Evolutionary conservation across 1,140 invertebrate genomes (phyloP), one percentile per base, ranked within the genome.

Genomic region (Brachionus koreanus): DNA sequence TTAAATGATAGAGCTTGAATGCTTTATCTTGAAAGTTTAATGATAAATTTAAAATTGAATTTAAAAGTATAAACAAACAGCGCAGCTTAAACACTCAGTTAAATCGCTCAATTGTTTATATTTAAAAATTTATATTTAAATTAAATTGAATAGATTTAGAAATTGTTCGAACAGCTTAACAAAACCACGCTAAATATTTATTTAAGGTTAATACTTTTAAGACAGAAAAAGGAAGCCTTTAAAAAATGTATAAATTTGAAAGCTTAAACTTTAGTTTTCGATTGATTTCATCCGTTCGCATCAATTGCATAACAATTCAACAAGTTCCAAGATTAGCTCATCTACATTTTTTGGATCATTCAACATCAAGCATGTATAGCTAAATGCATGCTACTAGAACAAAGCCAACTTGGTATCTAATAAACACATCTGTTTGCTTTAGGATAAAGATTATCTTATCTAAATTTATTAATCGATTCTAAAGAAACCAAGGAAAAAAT

Each of bases 381-480:
- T 57, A 57, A 9, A 19, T 57, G 49, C 49, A 57, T 25, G 49
- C 49, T 23, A 65, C 63, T 65, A 37, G 33, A 33, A 33, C 10
- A 29, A 65, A 65, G 63, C 25, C 33, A 65, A 65, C 63, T 65
- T 65, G 16, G 65, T 69, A 69, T 69, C 65, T 69, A 19, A 69
- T 69, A 69, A 69, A 69, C 65, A 69, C 65, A 69, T 69, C 65
- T 69, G 65, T 69, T 69, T 19, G 65, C 63, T 65, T 57, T n/a
- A 65, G 63, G 63, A 65, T 65, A 65, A 37, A 65, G 65, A 69
- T 69, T 69, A 69, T 69, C 65, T 69, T 69, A 69, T 69, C 65
- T 69, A 39, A 37, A 57, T 69, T 69, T 37, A 37, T 39, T 69
- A 65, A 65, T 65, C 63, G 63, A 65, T 65, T 65, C 63, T 19